Percentiles rank a stretch among this genome's conserved stretches.
These are phyloP conservation scores for Heterodera filipjevi DNA, from an alignment of 2,888 invertebrate species.

Conservation along the genomic window DNA sequence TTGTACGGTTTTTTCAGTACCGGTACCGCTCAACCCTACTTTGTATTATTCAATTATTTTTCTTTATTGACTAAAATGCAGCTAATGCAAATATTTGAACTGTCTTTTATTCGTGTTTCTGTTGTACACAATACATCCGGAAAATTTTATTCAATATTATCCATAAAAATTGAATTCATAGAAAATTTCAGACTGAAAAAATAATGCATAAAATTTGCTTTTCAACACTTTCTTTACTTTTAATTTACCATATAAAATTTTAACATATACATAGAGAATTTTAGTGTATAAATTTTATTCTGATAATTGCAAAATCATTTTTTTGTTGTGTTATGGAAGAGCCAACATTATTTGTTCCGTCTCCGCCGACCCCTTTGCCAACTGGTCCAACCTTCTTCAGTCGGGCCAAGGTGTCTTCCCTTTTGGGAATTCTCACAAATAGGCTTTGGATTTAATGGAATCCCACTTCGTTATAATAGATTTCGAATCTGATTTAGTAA, in stretches of 20 bases:
- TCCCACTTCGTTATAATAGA: background rate
- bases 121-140: too few species aligned
- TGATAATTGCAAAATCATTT: background rate
- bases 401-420: background rate
- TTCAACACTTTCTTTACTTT: too few species aligned
- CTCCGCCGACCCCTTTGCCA: background rate
- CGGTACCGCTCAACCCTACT: too few species aligned
- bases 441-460: constrained; percentile 6
- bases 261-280: background rate
- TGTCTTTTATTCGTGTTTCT: too few species aligned
- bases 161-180: too few species aligned
- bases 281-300: background rate
- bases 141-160: too few species aligned
- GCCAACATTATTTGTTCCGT: background rate
- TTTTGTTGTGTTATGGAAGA: background rate
- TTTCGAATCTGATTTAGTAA: too few species aligned
- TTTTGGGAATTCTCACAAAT: background rate
- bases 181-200: too few species aligned
- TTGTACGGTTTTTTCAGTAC: too few species aligned
- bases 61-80: background rate
- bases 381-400: background rate
- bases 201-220: too few species aligned
- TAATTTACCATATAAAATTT: too few species aligned
- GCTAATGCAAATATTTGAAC: too few species aligned
- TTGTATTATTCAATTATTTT: background rate